Evolutionary conservation across 2,113 vertebrate species (phyloP), one percentile per base, ranked within the genome.

Genomic region (Chamaetylas fuelleborni): DNA sequence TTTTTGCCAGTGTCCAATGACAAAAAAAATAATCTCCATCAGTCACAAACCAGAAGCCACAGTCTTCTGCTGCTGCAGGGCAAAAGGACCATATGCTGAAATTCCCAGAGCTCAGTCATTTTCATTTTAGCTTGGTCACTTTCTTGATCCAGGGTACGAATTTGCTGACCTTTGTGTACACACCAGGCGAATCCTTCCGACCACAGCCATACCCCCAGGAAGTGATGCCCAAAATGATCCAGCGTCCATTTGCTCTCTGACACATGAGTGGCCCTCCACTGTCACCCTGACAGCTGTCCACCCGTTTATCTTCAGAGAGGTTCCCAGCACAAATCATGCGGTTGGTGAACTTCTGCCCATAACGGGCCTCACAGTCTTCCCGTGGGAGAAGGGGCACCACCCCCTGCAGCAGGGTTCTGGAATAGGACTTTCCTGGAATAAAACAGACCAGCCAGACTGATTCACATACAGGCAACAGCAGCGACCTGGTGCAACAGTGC

Each of bases 291-390:
- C 99, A 99, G 90, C 98, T 98, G 96, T 99, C 98, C 50, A 97
- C 97, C 33, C 97, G 97, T 60, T 98, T 98, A 26, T 98, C 98
- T 97, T 98, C 98, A 34, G 98, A 98, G 61, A 99, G 98, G 83
- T 98, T 98, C 85, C 98, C 99, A 4, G 98, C 99, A 45, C 99
- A 99, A 56, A 99, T 97, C 95, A 99, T 99, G 82, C 98, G 98
- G 85, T 97, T 98, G 36, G 98, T 98, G 97, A 98, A 99, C 76
- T 98, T 98, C 88, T 96, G 98, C 61, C 98, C 98, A 0, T 99
- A 99, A 34, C 98, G 98, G 62, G 97, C 98, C 95, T 98, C 98
- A 62, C 99, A 99, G 57, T 98, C 97, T 97, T 98, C 98, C 26
- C 98, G 94, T 14, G 98, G 98, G 91, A 99, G 98, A 87, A 99